phyloP scores from a whole-genome alignment of 1,140 invertebrate species.

The Steinernema feltiae region DNA sequence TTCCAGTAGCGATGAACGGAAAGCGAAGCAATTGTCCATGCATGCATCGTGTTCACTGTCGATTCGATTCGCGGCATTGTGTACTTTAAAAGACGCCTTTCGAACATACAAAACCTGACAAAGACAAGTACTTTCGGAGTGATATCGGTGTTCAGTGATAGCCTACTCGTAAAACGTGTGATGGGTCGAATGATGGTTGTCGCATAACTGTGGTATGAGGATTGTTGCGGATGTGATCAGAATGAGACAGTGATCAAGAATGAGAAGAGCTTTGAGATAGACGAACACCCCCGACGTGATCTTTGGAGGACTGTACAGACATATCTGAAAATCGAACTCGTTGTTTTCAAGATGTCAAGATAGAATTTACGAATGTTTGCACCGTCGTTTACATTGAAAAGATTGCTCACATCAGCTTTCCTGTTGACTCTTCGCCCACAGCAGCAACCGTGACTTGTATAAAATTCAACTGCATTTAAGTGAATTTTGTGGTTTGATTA shows the following conservation, averaged over 20 bases:
- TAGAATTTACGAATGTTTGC: conserved; percentile 18
- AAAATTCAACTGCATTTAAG: no score
- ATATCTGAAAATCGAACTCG: conserved; percentile 42
- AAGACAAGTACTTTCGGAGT: conserved; percentile 15
- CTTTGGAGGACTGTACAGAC: conserved; percentile 54
- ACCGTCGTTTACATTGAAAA: no score
- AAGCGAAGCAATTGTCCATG: conserved; percentile 56
- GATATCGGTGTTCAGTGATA: not conserved
- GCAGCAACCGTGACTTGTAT: no score
- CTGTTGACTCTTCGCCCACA: no score
- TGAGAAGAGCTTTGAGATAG: conserved; percentile 54
- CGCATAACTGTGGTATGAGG: conserved; percentile 53
- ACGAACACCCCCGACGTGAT: conserved; percentile 58
- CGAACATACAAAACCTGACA: conserved; percentile 50
- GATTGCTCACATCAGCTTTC: no score
- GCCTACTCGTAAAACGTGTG: conserved; percentile 50
- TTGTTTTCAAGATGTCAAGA: conserved; percentile 19
- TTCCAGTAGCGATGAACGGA: conserved; percentile 57
- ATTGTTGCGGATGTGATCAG: conserved; percentile 43
- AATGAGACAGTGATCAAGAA: conserved; percentile 52
- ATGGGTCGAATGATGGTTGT: conserved; percentile 49
- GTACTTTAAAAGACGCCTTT: conserved; percentile 50
- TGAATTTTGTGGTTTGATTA: no score
- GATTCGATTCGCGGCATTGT: conserved; percentile 49
- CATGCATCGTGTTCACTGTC: conserved; percentile 51